Conservation (phyloP, 1,140 invertebrate genomes). For the Ephestia elutella region DNA sequence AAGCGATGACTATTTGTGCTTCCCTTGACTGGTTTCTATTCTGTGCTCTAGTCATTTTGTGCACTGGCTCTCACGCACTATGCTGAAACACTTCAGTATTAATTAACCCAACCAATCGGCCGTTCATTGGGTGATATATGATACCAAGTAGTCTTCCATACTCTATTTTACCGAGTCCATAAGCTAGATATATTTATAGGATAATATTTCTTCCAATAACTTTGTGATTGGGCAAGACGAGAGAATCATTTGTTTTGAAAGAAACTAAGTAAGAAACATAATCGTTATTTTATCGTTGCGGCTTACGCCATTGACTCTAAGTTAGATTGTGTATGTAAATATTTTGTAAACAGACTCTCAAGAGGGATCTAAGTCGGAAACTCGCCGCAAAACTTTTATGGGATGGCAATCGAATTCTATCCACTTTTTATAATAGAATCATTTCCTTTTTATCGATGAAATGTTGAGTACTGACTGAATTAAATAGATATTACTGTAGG, state of each 20-base stretch:
- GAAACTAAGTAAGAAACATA: not conserved
- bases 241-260: constrained; percentile 6
- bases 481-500: too few species aligned
- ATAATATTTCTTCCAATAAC: too few species aligned
- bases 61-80: not conserved
- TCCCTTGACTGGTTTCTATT: not conserved
- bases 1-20: too few species aligned
- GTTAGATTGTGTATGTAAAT: constrained; percentile 53
- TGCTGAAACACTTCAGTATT: constrained; percentile 18
- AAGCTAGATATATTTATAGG: too few species aligned
- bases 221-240: constrained; percentile 2
- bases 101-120: constrained; percentile 15
- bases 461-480: not conserved
- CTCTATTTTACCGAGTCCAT: not conserved
- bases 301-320: constrained; percentile 18
- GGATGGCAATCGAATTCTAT: constrained; percentile 27
- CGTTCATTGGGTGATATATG: not conserved
- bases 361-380: constrained; percentile 28
- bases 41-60: not conserved
- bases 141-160: not conserved
- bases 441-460: not conserved
- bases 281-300: not conserved
- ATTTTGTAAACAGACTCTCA: constrained; percentile 32
- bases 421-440: constrained; percentile 7
- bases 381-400: constrained; percentile 24